Base-by-base conservation (phyloP, 2,113 vertebrate genomes). In the Psilopogon haemacephalus region DNA sequence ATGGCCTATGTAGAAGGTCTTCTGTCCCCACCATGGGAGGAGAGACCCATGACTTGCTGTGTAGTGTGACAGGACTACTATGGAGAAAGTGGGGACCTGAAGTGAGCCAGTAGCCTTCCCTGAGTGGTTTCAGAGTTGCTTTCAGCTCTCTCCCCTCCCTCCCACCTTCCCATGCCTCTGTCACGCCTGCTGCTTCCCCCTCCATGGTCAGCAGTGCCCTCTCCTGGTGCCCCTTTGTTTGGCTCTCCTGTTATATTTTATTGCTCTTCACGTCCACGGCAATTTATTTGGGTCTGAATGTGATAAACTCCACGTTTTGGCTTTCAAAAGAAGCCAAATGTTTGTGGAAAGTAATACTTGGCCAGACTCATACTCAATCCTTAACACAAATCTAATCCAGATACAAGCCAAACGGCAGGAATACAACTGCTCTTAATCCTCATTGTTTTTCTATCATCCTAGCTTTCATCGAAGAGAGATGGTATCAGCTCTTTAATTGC, bases 301-400 rank as follows among this genome's bases (percentile, higher is more conserved):
- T 94, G 94, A 94, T 94, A 96, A 92, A 94, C 68, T 95, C 42
- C 91, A 85, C 74, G 87, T 94, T 93, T 83, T 11, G 11, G 28
- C 42, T 64, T 84, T 80, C 73, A 32, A 4, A 27, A 92, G n/a
- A 93, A 91, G 89, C 68, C 82, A 94, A 88, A 91, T 94, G 79
- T 95, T 92, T 96, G 91, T 77, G 95, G 94, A 88, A 94, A 96
- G 74, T 76, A 95, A 91, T 87, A 71, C 84, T 92, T 89, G 80
- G 94, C 84, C 91, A 87, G 89, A 71, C 38, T 87, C 75, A 60
- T 95, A 92, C 89, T 95, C 93, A 71, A 35, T 37, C 75, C 91
- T 92, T 84, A 87, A 88, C 33, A 85, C 84, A 96, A 95, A 96
- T 96, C 89, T 93, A 95, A 96, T 95, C 95, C 93, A 96, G 94